Conservation (phyloP, 2,888 invertebrate species). For the Trissolcus japonicus region DNA sequence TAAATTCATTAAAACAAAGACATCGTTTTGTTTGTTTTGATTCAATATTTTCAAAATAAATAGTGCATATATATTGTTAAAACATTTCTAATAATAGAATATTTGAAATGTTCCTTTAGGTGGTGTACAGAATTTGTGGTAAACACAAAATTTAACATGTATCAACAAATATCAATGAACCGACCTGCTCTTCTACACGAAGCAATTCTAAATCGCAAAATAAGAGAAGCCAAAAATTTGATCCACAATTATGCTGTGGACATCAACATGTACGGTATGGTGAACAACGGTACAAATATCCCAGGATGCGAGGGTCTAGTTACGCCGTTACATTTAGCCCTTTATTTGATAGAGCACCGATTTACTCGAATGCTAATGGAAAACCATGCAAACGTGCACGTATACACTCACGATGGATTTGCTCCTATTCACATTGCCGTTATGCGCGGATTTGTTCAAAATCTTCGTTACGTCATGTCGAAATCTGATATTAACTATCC, state of each 20-base stretch:
- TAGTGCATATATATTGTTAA: no score
- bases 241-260: no score
- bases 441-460: slow-evolving; percentile 5
- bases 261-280: not conserved
- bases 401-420: slow-evolving; percentile 13
- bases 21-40: not conserved
- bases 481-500: slow-evolving; percentile 12
- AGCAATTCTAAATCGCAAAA: no score
- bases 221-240: no score
- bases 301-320: not conserved
- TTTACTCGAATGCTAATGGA: slow-evolving; percentile 7
- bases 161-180: no score
- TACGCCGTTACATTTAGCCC: slow-evolving; percentile 12
- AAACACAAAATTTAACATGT: no score
- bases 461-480: slow-evolving; percentile 8
- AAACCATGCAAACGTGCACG: slow-evolving; percentile 1
- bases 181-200: no score
- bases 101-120: not conserved
- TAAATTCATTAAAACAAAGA: no score
- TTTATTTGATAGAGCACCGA: not conserved
- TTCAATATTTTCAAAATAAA: not conserved
- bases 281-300: not conserved
- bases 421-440: slow-evolving; percentile 18
- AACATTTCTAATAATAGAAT: not conserved
- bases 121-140: not conserved